A percentile compares a stretch with the other conserved stretches of the same genome.
Conservation (phyloP, 2,888 invertebrate genomes). For the Blastobasis adustella region DNA sequence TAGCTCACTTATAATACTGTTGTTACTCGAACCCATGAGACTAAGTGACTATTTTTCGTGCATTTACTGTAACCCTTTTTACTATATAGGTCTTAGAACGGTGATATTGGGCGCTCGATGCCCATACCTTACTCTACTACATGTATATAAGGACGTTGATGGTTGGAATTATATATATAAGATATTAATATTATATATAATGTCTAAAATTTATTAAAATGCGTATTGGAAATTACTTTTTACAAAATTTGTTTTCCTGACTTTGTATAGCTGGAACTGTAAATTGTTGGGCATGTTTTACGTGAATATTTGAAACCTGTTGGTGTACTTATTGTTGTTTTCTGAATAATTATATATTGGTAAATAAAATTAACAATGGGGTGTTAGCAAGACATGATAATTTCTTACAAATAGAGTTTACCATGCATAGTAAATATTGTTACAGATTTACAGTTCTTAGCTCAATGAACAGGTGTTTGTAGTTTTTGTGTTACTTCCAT, state of each 20-base stretch:
- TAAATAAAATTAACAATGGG: no score
- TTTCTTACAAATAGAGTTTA: neutral
- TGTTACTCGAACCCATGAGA: conserved; percentile 56
- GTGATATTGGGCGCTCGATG: conserved; percentile 66
- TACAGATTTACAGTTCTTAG: no score
- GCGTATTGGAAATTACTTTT: no score
- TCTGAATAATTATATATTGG: no score
- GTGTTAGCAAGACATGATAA: neutral
- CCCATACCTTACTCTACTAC: conserved; percentile 48
- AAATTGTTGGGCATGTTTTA: no score
- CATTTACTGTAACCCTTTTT: conserved; percentile 72
- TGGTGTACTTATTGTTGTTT: no score
- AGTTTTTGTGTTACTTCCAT: no score
- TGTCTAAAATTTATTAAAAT: no score
- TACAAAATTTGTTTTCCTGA: no score
- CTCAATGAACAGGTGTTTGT: no score
- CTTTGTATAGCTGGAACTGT: no score
- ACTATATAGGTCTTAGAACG: conserved; percentile 53
- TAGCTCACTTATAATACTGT: conserved; percentile 40
- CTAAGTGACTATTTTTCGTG: conserved; percentile 71
- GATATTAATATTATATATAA: conserved; percentile 18
- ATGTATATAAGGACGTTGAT: conserved; percentile 53
- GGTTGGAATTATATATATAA: conserved; percentile 49
- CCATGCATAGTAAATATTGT: neutral
- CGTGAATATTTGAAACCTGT: no score